Evolutionary conservation across 2,113 vertebrate species (phyloP), one percentile per base, ranked within the genome.

Genomic region (Clupea harengus): DNA sequence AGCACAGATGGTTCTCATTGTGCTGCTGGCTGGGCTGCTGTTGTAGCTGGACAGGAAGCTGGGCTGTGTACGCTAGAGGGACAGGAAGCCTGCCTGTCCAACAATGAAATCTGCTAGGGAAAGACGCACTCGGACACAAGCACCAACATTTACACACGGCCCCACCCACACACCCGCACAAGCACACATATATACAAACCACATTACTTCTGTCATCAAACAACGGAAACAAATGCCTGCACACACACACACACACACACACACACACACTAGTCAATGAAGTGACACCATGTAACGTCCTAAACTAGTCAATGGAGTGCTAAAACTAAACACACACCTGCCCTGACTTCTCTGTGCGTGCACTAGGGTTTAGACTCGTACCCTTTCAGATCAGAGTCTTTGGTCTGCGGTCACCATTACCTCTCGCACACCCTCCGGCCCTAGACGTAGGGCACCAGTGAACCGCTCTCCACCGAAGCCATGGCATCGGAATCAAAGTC

Each of bases 1-100:
- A 78, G 89, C 94, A 92, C 95, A 95, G 94, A 95, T 95, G 95
- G 94, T 94, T 94, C 92, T 92, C 91, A 95, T 95, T 91, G 88
- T 85, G 94, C 92, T 94, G 89, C 88, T 90, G 92, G 91, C n/a
- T 20, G 17, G 45, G 2, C 25, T 52, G 28, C 82, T 82, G 49
- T 91, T 91, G 89, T 85, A 88, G 81, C n/a, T 88, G 94, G 92
- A 39, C 94, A 93, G 93, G 93, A 95, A 94, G 93, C 91, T 92
- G 93, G 92, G 91, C 93, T 94, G 92, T 92, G 90, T 91, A 83
- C 87, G 92, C 89, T 91, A 92, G 90, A 92, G 90, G 90, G 90
- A 92, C 93, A 94, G 94, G 92, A 95, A 94, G 92, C 88, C 85
- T n/a, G 82, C 86, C 87, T 88, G 86, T 92, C 91, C 91, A 89